A percentile compares a stretch with the other conserved stretches of the same genome.
Conservation (phyloP, 2,797 vertebrate species). For the Hemitrygon akajei region DNA sequence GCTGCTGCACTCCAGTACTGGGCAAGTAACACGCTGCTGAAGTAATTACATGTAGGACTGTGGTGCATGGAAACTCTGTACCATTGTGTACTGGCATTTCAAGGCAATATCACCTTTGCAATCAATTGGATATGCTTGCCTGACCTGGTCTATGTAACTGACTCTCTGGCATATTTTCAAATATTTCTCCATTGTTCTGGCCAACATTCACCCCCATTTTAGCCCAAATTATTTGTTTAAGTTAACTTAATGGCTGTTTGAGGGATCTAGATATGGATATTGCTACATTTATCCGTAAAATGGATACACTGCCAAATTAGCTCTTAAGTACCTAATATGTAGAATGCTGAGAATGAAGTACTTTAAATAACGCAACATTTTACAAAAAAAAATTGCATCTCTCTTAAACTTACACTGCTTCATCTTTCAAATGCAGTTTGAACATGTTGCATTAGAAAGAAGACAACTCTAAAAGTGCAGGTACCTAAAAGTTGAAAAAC, state of each 20-base stretch:
- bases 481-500: background rate
- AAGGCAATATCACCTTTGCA: background rate
- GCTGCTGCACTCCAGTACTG: too few relatives aligned
- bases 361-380: background rate
- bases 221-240: background rate
- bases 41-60: too few relatives aligned
- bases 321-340: background rate
- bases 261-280: background rate
- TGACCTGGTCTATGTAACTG: background rate
- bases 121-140: background rate
- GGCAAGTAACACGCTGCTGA: too few relatives aligned
- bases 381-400: background rate
- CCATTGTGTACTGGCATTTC: too few relatives aligned
- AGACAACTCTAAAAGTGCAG: background rate
- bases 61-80: too few relatives aligned
- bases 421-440: background rate
- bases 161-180: background rate
- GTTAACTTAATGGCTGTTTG: background rate
- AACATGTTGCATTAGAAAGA: background rate
- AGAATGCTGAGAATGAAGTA: background rate
- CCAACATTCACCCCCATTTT: background rate
- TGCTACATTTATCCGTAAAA: background rate
- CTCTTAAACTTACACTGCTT: background rate
- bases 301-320: background rate
- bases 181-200: background rate